Evolutionary conservation across 2,113 vertebrate species (phyloP).

Genomic region (Pardalotus punctatus): DNA sequence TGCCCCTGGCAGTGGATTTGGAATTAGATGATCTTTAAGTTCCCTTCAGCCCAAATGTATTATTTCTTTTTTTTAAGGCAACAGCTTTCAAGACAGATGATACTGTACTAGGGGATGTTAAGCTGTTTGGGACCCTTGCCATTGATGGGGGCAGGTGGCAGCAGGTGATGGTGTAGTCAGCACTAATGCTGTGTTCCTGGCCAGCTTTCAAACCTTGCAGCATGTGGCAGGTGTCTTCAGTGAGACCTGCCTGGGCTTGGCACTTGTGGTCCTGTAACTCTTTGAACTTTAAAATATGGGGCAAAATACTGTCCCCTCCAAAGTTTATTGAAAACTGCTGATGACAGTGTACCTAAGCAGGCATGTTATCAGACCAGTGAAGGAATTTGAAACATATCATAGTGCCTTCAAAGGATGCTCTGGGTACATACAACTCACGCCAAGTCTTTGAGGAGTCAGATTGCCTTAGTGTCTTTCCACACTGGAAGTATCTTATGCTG

Average conservation of each 20-base stretch:
- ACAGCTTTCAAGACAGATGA: neutral
- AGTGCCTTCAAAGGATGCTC: neutral
- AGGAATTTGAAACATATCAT: neutral
- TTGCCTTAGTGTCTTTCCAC: neutral
- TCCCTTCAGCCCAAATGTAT: neutral
- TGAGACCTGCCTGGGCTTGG: neutral
- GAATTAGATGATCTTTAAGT: neutral
- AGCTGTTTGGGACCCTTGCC: neutral
- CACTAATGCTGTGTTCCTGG: neutral
- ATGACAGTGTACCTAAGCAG: neutral
- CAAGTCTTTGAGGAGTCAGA: neutral
- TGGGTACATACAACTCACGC: fast-evolving
- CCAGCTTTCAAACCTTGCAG: neutral
- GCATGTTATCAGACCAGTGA: neutral
- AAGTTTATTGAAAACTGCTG: neutral
- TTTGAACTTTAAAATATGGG: neutral
- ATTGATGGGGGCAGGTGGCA: too few species aligned
- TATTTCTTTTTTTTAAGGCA: neutral
- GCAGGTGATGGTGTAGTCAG: neutral
- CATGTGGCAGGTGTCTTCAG: fast-evolving
- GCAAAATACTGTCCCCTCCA: neutral
- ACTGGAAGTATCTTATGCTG: fast-evolving
- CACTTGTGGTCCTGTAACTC: neutral
- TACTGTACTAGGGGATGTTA: neutral
- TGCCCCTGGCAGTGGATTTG: neutral